Base-by-base conservation (phyloP, 2,797 vertebrate species). In the Danionella dracula region DNA sequence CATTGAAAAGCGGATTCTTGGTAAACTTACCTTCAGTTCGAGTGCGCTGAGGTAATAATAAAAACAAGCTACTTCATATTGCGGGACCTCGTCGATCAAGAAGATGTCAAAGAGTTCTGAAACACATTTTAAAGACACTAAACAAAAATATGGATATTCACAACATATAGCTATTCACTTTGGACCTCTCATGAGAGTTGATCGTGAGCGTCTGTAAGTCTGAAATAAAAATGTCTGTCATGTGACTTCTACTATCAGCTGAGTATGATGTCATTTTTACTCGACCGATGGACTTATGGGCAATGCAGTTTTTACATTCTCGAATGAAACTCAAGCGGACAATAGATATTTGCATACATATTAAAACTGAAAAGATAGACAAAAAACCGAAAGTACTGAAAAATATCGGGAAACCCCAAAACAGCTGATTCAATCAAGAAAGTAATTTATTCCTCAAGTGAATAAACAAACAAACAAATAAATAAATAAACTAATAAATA, bases 201-300 rank as follows among this genome's bases (percentile, higher is more conserved):
- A 27, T 3, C 23, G 3, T 27, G 23, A n/a, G 48, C n/a, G 65
- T 8, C 27, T 15, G 29, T 45, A 13, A 15, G 64, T 70, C 49
- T 13, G n/a, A 56, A 68, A 73, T 70, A 35, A 20, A 19, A 54
- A 23, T 11, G 23, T 65, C 8, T 37, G 80, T 89, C 87, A 89
- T 79, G 84, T 90, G 88, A 79, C 82, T 29, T 12, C 13, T 1
- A 21, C 13, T 1, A 21, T 87, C 88, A 90, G 86, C 87, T 90
- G 88, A 86, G 10, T 1, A 19, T 37, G 49, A 29, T 29, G 9
- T 70, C 4, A 7, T 1, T 2, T 2, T 20, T 1, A 10, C 4
- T 1, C 1, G 4, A 6, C 40, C 8, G 27, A 40, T 4, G 7
- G 55, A 0, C 51, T 63, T 57, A 9, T 73, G 80, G 80, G 73